phyloP scores from a whole-genome alignment of 2,797 vertebrate genomes.

The Phoebastria nigripes region DNA sequence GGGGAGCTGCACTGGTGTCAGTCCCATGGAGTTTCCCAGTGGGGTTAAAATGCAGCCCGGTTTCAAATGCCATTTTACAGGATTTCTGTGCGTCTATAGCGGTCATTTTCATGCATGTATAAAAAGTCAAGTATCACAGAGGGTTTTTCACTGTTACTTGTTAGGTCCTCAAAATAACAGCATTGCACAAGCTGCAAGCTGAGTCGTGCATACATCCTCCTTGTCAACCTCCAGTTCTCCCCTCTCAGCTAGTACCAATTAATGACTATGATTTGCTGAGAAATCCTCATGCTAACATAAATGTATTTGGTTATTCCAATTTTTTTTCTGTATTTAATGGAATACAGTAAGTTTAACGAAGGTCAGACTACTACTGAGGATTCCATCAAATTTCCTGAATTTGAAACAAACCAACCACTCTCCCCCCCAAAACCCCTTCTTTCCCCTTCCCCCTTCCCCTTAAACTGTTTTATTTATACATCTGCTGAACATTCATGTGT shows the following conservation, averaged over 20 bases:
- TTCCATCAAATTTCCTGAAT: neutral
- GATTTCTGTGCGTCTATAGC: conserved; percentile 4
- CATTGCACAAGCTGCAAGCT: neutral
- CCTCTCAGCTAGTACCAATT: neutral
- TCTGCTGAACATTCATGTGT: neutral
- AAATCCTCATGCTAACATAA: neutral
- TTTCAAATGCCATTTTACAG: neutral
- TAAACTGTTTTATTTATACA: neutral
- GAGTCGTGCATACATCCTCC: neutral
- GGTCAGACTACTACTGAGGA: neutral
- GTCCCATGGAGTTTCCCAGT: neutral
- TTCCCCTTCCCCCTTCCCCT: neutral
- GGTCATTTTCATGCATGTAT: accelerated
- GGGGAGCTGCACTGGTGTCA: neutral
- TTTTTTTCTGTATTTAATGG: neutral
- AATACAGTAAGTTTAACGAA: neutral
- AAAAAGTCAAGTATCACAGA: neutral
- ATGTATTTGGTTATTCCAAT: neutral
- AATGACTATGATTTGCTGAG: neutral
- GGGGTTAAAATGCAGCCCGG: neutral
- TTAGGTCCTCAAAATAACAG: accelerated
- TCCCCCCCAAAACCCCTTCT: neutral
- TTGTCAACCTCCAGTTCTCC: neutral
- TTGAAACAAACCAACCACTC: neutral
- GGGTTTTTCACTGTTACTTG: neutral